Evolutionary conservation across 2,797 vertebrate genomes (phyloP), one percentile per base, ranked within the genome.

Genomic region (Manis javanica): DNA sequence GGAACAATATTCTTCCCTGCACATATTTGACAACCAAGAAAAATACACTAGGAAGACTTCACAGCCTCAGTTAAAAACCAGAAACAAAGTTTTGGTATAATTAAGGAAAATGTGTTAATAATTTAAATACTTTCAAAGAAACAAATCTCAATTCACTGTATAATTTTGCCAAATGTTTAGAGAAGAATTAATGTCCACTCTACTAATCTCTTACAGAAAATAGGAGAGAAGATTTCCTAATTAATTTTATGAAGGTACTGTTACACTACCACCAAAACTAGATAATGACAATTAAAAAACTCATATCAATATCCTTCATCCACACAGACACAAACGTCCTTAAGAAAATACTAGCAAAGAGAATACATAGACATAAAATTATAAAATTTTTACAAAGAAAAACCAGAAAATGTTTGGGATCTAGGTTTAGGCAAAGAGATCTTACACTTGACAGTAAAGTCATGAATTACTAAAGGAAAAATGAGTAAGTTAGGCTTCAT

Each of bases 1-100:
- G 13, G 13, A 71, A 83, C 16, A 24, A 64, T 64, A 34, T 7
- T 42, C 19, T 88, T 71, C 12, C 23, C 5, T 79, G 42, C 5
- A 94, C 94, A 77, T 81, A 87, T 53, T 71, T 81, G 34, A 51
- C 7, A 82, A 75, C 66, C n/a, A 91, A 94, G 87, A 49, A 16
- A 64, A 21, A 1, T 87, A 29, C 21, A 1, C 18, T 51, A n/a
- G 18, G 63, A 59, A 82, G 53, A 63, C 10, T 64, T 51, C 46
- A 63, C 8, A 90, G 11, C 1, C 23, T 93, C 42, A 49, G 21
- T 86, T 72, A 57, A 91, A 92, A 64, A 31, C 15, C 68, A 24
- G 11, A 81, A 87, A 59, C 19, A 37, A 18, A 51, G n/a, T 68
- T 84, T 5, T 68, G 16, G 0, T 75, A 18, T 39, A 77, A 68